These are phyloP conservation scores for Drosophila picticornis DNA, from an alignment of 2,888 invertebrate genomes.

Conservation along the genomic window DNA sequence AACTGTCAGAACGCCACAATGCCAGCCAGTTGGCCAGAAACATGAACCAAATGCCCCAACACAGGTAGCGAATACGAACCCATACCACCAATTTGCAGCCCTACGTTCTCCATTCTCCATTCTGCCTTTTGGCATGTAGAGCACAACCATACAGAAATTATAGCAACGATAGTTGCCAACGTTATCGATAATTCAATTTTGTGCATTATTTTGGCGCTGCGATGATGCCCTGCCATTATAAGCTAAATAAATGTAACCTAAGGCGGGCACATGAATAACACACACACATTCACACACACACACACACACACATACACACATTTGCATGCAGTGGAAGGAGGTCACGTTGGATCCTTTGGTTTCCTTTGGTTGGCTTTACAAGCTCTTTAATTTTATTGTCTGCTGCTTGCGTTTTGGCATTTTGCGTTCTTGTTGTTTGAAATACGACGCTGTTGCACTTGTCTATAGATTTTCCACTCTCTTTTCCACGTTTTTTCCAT, in stretches of 20 bases:
- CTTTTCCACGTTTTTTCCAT: constrained; percentile 33
- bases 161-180: constrained; percentile 68
- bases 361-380: constrained; percentile 43
- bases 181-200: constrained; percentile 82
- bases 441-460: constrained; percentile 60
- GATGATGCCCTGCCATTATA: constrained; percentile 74
- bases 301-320: constrained; percentile 33
- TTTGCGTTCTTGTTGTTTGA: constrained; percentile 29
- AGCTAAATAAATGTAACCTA: constrained; percentile 77
- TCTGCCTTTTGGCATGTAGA: constrained; percentile 10
- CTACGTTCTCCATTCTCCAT: background rate
- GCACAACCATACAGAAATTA: constrained; percentile 79
- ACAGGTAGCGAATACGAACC: constrained; percentile 10
- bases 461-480: constrained; percentile 71
- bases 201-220: constrained; percentile 78
- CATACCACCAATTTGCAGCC: background rate
- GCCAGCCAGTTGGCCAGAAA: constrained; percentile 19
- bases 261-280: constrained; percentile 49
- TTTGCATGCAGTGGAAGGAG: constrained; percentile 44
- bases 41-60: constrained; percentile 31
- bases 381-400: constrained; percentile 77
- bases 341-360: constrained; percentile 48
- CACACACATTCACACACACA: constrained; percentile 21
- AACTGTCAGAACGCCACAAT: constrained; percentile 9
- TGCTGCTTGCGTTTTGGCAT: constrained; percentile 59